Base-by-base conservation (phyloP, 2,113 vertebrate genomes). In the Xenopus borealis region DNA sequence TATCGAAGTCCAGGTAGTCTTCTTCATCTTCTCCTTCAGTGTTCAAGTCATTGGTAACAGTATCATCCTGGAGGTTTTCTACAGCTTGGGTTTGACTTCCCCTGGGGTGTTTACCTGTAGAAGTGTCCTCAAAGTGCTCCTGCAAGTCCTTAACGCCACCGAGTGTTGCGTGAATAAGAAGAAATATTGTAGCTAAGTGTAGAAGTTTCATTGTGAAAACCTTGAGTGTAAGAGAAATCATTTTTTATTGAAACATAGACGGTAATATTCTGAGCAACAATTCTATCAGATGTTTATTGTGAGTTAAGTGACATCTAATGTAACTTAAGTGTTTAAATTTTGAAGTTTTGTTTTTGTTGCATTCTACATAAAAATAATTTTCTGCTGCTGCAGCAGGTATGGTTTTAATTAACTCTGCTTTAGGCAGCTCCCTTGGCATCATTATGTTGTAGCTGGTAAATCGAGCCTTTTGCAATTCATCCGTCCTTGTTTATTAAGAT, bases 1-100 rank as follows among this genome's bases (percentile, higher is more conserved):
- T 92, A 27, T 96, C 95, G 0, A 96, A 88, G 58, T 99, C 96
- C 40, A 98, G 80, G 6, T 98, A 98, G 79, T 96, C 94, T 0
- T 94, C 92, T 0, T 93, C 91, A 13, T 94, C 92, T 46, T 90
- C 94, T 19, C 89, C 95, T 12, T 95, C 97, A 40, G 87, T 69
- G 17, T 94, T 82, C 19, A 96, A 89, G 61, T 96, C 95, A 0
- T 93, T 94, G 7, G 97, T 99, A 78, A 99, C 91, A 0, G 96
- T 99, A 81, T 98, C 96, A 81, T 96, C 95, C 78, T 90, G 93
- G 27, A 94, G 81, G 53, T 86, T 79, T 14, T 90, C 80, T 59
- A 88, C 69, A 1, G 90, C 86, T 0, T 81, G 77, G 33, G 66
- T 69, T 0, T 75, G 76, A 57, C 82, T 4, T 14, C 71, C 78